phyloP scores from a whole-genome alignment of 2,113 vertebrate species.

The Leucosticte australis region DNA sequence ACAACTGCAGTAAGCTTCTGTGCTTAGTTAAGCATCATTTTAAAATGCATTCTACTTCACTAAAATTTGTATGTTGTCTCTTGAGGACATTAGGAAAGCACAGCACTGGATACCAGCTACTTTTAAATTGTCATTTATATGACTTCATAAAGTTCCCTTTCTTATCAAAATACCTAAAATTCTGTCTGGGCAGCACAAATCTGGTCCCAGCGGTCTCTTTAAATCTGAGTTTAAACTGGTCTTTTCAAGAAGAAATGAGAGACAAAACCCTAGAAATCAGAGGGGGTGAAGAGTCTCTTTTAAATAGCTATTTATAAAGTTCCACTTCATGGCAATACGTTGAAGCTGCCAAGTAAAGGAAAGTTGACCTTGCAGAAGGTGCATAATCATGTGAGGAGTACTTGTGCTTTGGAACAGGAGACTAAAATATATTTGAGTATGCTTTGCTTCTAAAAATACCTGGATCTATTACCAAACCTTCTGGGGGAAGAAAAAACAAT shows the following conservation, averaged over 20 bases:
- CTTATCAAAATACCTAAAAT: neutral
- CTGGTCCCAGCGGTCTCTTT: neutral
- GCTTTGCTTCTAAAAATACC: slow-evolving; percentile 25
- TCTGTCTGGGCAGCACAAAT: neutral
- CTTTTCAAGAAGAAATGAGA: neutral
- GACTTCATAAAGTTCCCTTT: neutral
- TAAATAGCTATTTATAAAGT: neutral
- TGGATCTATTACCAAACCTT: neutral
- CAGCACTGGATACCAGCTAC: neutral
- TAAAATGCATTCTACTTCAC: neutral
- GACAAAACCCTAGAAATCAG: neutral
- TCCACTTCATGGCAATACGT: neutral
- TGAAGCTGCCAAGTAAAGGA: neutral
- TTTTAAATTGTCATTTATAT: neutral
- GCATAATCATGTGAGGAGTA: neutral
- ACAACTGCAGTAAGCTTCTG: neutral
- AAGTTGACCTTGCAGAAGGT: slow-evolving; percentile 1
- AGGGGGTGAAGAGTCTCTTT: neutral
- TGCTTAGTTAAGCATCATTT: neutral
- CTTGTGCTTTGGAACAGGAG: neutral
- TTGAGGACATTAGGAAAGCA: neutral
- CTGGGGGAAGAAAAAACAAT: neutral
- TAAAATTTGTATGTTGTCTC: neutral
- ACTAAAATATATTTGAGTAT: neutral
- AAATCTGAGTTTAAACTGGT: neutral